Percentiles rank a stretch among this genome's conserved stretches.
These are phyloP conservation scores for Hirundo rustica DNA, from an alignment of 2,797 vertebrate species.

Conservation along the genomic window DNA sequence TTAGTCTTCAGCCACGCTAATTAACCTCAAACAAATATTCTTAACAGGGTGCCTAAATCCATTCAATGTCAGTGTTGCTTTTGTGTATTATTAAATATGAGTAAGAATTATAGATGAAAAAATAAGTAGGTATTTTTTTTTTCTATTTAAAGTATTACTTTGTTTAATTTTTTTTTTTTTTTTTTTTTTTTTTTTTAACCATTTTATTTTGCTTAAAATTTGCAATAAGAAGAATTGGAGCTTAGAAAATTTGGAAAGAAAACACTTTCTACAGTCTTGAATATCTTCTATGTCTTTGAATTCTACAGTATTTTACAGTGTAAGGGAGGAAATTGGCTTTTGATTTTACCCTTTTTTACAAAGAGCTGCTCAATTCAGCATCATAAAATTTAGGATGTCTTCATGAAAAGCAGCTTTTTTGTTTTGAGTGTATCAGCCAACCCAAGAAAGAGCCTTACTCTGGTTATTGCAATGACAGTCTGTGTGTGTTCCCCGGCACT, in stretches of 20 bases:
- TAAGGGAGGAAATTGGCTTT: constrained; percentile 1
- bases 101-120: constrained; percentile 26
- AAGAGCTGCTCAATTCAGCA: background rate
- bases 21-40: constrained; percentile 68
- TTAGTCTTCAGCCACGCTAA: constrained; percentile 68
- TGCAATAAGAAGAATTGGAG: background rate
- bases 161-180: background rate
- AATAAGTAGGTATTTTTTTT: constrained; percentile 18
- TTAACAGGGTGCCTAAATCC: constrained; percentile 51
- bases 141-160: background rate
- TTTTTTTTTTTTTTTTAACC: background rate
- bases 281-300: too few relatives aligned
- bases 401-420: background rate
- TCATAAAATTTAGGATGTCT: background rate
- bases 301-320: background rate
- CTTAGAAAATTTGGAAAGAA: background rate
- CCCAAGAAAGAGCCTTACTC: accelerated
- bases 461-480: background rate
- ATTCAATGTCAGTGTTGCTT: constrained; percentile 51
- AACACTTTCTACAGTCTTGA: background rate
- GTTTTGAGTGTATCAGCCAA: background rate
- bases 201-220: background rate
- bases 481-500: background rate
- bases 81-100: constrained; percentile 55
- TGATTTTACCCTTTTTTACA: constrained; percentile 1